These are phyloP conservation scores for Festucalex cinctus DNA, from an alignment of 2,113 vertebrate genomes.

Conservation along the genomic window DNA sequence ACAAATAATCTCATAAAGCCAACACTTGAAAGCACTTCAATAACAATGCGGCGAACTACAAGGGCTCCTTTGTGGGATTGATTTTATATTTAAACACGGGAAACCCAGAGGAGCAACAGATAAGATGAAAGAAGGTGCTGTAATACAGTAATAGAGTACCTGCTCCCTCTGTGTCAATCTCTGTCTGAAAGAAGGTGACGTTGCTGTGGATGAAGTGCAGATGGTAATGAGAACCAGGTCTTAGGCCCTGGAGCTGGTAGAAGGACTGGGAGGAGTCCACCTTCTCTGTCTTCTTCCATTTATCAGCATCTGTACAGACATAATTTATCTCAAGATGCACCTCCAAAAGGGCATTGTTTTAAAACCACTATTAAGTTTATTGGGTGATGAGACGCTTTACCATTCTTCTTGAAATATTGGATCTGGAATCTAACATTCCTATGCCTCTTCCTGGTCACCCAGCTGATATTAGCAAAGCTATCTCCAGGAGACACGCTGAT, in stretches of 20 bases:
- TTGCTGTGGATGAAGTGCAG: conserved; percentile 63
- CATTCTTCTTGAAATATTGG: conserved; percentile 68
- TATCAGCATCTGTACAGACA: conserved; percentile 39
- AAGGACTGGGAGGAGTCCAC: conserved; percentile 75
- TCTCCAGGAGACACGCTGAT: conserved; percentile 71
- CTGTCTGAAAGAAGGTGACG: conserved; percentile 51
- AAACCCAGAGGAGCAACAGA: conserved; percentile 37
- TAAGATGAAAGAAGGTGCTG: conserved; percentile 33
- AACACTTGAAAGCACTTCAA: conserved; percentile 55
- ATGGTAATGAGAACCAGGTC: conserved; percentile 72
- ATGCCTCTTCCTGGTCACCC: conserved; percentile 76
- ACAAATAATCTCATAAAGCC: conserved; percentile 49
- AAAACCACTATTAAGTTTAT: neutral
- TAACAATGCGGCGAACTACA: conserved; percentile 30
- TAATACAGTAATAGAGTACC: conserved; percentile 51
- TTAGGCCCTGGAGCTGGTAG: conserved; percentile 73
- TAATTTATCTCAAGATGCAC: neutral
- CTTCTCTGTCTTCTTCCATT: conserved; percentile 48
- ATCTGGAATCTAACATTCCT: conserved; percentile 76
- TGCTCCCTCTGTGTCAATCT: conserved; percentile 67
- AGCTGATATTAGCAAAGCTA: conserved; percentile 77
- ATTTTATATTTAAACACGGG: conserved; percentile 50
- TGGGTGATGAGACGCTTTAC: conserved; percentile 24
- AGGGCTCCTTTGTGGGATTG: conserved; percentile 24
- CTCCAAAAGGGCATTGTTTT: neutral